These are phyloP conservation scores for Hippocampus zosterae DNA, from an alignment of 2,113 vertebrate species.

Conservation along the genomic window DNA sequence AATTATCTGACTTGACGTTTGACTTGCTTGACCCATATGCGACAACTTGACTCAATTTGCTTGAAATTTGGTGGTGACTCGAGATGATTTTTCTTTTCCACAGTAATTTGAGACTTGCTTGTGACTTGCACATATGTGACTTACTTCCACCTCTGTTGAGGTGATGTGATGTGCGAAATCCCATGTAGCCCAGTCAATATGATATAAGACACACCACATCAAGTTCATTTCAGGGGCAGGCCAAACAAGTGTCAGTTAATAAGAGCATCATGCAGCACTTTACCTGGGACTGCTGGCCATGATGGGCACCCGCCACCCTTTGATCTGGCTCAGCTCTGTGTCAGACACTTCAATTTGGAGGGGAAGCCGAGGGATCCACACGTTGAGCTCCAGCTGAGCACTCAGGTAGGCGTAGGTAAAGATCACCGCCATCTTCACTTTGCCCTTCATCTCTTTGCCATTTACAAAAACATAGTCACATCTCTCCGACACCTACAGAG, in stretches of 20 bases:
- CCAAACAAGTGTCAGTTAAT: background rate
- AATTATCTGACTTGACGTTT: too few relatives aligned
- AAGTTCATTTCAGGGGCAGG: background rate
- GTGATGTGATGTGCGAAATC: too few relatives aligned
- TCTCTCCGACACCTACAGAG: conserved; percentile 84
- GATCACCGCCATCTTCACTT: conserved; percentile 81
- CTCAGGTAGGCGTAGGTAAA: conserved; percentile 88
- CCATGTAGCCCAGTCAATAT: too few relatives aligned
- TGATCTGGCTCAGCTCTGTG: conserved; percentile 93
- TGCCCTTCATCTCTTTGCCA: conserved; percentile 94
- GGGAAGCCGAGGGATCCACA: conserved; percentile 93
- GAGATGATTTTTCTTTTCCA: too few relatives aligned
- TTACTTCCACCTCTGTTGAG: too few relatives aligned
- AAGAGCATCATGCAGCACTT: background rate
- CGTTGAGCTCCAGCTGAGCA: conserved; percentile 81
- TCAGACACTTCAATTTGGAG: conserved; percentile 95
- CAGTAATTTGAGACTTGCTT: too few relatives aligned
- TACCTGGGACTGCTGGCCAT: conserved; percentile 80
- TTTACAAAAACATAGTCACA: conserved; percentile 95
- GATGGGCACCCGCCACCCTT: conserved; percentile 89
- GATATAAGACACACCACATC: background rate
- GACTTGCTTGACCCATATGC: too few relatives aligned
- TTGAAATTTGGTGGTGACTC: too few relatives aligned
- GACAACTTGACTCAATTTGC: too few relatives aligned
- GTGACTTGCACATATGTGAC: too few relatives aligned